Evolutionary conservation across 2,888 invertebrate species (phyloP), one percentile per base, ranked within the genome.

Genomic region (Andrena flavipes): DNA sequence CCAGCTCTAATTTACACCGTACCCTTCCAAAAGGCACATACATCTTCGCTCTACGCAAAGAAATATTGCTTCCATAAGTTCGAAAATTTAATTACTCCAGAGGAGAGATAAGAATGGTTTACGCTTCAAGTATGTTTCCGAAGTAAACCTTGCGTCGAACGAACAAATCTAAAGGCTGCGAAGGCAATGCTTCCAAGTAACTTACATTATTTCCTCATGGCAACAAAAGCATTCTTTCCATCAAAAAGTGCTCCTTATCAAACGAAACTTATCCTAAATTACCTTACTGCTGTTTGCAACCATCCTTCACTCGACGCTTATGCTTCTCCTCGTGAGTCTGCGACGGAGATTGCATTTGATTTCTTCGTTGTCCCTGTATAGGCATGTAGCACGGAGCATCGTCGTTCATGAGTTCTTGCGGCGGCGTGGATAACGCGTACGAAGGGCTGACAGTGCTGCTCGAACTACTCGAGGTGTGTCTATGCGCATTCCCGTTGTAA

Each of bases 371-470:
- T 65, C 97, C 97, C 93, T 96, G 97, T 90, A 97, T 96, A 65
- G 97, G 97, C 97, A 97, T 97, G 91, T 97, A 97, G 74, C 97
- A 96, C 7, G 96, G 96, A 62, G 95, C 94, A 86, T 95, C 94
- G 87, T 96, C 96, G 23, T 84, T 82, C 89, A 91, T 90, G 1
- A 92, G 75, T 60, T 93, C 93, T 35, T 91, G 91, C 0, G 93
- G 90, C 2, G 93, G 92, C 23, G 93, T 93, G 4, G 94, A 92
- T 35, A 94, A 86, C 3, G 91, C 90, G 35, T 92, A 93, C 3
- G 91, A 90, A 4, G 94, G 94, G 71, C 94, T 94, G 8, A 93
- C 87, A 2, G 92, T 91, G 49, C 91, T 93, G 51, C 92, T 92
- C 1, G 91, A 89, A 26, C 88, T 90, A 26, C 91, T 91, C 0